These are phyloP conservation scores for Pseudomyrmex dendroicus DNA, from an alignment of 1,140 invertebrate species.

Conservation along the genomic window DNA sequence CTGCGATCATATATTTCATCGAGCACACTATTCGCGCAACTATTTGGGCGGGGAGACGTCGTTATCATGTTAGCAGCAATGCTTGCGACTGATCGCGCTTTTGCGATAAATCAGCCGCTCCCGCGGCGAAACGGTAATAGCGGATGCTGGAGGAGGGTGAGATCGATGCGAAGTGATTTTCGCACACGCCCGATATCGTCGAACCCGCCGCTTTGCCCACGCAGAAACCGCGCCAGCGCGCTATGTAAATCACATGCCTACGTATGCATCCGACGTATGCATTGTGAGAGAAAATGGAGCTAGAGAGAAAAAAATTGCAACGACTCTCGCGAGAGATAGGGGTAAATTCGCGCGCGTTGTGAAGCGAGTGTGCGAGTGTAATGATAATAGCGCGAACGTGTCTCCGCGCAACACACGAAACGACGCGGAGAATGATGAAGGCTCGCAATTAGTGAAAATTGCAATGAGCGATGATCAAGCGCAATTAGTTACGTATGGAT, in stretches of 20 bases:
- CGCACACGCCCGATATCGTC: conserved; percentile 6
- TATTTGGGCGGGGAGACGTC: neutral
- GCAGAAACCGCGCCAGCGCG: neutral
- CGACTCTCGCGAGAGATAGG: neutral
- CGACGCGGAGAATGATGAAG: neutral
- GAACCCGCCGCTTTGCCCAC: conserved; percentile 18
- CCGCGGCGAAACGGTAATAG: conserved; percentile 15
- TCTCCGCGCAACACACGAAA: neutral
- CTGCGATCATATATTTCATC: conserved; percentile 6
- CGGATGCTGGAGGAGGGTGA: neutral
- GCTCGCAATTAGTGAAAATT: conserved; percentile 11
- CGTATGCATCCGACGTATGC: neutral
- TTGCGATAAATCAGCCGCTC: conserved; percentile 17
- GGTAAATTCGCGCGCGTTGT: neutral
- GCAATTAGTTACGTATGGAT: conserved; percentile 1
- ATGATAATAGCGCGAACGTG: neutral
- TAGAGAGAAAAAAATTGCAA: conserved; percentile 28
- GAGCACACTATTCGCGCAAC: neutral
- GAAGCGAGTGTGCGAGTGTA: neutral
- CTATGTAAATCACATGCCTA: conserved; percentile 33
- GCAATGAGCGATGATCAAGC: neutral
- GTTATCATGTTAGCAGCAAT: neutral
- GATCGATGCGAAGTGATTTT: conserved; percentile 44
- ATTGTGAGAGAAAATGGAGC: conserved; percentile 21
- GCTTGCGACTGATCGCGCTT: conserved; percentile 5